These are phyloP conservation scores for Riparia riparia DNA, from an alignment of 2,113 vertebrate genomes.

Conservation along the genomic window DNA sequence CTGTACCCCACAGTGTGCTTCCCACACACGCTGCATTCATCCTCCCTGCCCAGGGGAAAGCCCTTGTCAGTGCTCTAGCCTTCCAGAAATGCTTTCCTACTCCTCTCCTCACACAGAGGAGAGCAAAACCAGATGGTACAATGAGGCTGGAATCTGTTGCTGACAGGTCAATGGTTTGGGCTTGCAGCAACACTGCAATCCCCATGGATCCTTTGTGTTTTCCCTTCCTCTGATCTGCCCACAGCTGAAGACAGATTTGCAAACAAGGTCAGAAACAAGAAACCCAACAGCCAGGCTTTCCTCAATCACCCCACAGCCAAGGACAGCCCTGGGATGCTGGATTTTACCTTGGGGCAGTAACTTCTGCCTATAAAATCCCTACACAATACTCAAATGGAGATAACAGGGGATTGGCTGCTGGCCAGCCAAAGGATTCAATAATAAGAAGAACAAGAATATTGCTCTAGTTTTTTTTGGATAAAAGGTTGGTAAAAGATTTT, in stretches of 20 bases:
- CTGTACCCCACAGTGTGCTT: rapidly evolving
- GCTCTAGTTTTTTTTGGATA: background rate
- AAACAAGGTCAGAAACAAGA: slow-evolving; percentile 11
- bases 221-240: slow-evolving; percentile 39
- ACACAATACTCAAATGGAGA: background rate
- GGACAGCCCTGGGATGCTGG: background rate
- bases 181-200: background rate
- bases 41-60: background rate
- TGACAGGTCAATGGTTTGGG: background rate
- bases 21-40: background rate
- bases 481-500: background rate
- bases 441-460: background rate
- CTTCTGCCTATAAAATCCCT: background rate
- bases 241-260: slow-evolving; percentile 25
- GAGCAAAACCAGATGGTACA: slow-evolving; percentile 25
- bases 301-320: background rate
- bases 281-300: background rate
- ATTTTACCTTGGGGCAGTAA: background rate
- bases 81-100: background rate
- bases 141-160: background rate
- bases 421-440: background rate
- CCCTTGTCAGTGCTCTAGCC: background rate
- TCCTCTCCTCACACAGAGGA: background rate
- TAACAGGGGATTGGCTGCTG: background rate
- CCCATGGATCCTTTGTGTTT: slow-evolving; percentile 1